A percentile compares a stretch with the other conserved stretches of the same genome.
These are phyloP conservation scores for Tragopan temminckii DNA, from an alignment of 2,797 vertebrate species.

Conservation along the genomic window DNA sequence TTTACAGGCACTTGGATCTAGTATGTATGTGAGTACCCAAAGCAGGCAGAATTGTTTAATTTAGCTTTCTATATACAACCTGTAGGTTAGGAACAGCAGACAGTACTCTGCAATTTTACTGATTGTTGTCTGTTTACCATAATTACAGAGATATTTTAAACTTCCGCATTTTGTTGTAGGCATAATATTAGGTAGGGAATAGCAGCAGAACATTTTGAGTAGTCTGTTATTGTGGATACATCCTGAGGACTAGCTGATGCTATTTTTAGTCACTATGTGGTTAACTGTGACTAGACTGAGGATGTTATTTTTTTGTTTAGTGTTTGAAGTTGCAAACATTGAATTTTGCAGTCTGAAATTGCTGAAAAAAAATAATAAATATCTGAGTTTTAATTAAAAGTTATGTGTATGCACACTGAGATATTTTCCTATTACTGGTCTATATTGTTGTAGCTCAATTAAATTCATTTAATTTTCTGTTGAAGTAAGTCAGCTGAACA, in stretches of 20 bases:
- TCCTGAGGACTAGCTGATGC: constrained; percentile 60
- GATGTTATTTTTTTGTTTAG: background rate
- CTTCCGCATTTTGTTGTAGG: constrained; percentile 71
- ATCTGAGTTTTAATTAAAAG: background rate
- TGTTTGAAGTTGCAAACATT: constrained; percentile 45
- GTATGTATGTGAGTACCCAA: background rate
- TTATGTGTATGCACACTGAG: background rate
- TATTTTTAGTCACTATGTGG: constrained; percentile 71
- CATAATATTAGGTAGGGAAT: constrained; percentile 77
- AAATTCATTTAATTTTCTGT: background rate
- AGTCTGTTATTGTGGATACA: constrained; percentile 77
- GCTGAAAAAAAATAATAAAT: background rate
- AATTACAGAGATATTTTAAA: constrained; percentile 78
- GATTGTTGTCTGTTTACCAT: constrained; percentile 76
- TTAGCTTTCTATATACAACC: constrained; percentile 72
- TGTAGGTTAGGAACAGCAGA: constrained; percentile 61
- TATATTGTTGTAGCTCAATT: background rate
- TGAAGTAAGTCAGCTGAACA: background rate
- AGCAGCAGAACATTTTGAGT: constrained; percentile 70
- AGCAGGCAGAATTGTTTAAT: constrained; percentile 59
- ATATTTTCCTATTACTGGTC: background rate
- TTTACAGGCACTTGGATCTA: constrained; percentile 40
- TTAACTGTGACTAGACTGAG: constrained; percentile 49
- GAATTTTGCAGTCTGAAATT: constrained; percentile 13
- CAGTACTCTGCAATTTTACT: constrained; percentile 70